Percentiles rank a stretch among this genome's conserved stretches.
Evolutionary conservation across 2,113 vertebrate species (phyloP).

Genomic region (Tauraco erythrolophus): DNA sequence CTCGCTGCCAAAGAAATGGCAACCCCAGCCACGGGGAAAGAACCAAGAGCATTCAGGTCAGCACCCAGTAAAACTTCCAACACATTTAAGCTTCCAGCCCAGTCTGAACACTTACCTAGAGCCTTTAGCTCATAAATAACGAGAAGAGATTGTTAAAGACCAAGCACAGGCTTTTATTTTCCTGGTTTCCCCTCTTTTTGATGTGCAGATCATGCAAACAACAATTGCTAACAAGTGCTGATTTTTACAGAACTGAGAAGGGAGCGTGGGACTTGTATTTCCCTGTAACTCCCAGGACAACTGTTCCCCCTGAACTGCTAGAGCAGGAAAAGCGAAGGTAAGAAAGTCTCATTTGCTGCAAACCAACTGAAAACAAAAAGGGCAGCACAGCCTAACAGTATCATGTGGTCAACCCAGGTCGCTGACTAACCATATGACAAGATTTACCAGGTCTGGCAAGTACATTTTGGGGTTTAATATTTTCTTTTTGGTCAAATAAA

Average conservation of each 20-base stretch:
- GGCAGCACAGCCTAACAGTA: neutral
- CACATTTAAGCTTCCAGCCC: neutral
- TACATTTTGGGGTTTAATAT: neutral
- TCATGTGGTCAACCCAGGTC: accelerated
- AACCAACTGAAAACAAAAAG: neutral
- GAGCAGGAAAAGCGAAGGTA: neutral
- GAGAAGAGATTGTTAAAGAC: neutral
- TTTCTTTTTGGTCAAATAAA: neutral
- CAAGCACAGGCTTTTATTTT: neutral
- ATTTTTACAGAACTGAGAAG: neutral
- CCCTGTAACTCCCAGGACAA: neutral
- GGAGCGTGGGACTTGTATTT: neutral
- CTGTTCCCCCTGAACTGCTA: neutral
- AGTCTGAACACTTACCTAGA: neutral
- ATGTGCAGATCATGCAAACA: neutral
- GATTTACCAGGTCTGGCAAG: neutral
- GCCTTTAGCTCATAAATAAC: neutral
- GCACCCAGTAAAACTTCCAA: neutral
- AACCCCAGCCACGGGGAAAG: neutral
- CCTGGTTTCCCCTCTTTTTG: neutral
- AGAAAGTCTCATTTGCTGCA: neutral
- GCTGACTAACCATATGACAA: neutral
- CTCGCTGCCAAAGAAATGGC: neutral
- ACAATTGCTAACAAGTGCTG: neutral
- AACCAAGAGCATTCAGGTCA: neutral